Evolutionary conservation across 1,140 invertebrate genomes (phyloP), one percentile per base, ranked within the genome.

Genomic region (Tyrophagus putrescentiae): DNA sequence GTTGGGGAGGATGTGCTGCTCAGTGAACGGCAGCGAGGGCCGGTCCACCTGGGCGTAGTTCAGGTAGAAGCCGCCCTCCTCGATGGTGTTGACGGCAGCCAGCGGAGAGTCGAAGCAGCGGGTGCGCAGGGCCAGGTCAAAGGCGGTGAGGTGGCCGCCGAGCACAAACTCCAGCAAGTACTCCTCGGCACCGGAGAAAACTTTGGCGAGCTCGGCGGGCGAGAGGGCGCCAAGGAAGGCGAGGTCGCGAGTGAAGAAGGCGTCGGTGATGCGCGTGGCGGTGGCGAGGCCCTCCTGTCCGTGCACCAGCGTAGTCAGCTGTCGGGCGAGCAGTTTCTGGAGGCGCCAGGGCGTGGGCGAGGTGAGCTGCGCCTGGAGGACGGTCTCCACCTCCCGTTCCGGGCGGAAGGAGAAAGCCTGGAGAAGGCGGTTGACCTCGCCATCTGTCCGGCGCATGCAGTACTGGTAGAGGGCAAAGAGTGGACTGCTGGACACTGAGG

Each of bases 271-370:
- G 57, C 73, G 73, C 64, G 79, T 69, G 0, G 90, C 90, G 48
- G 76, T 76, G 45, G 77, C 64, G 23, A 94, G 70, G 29, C 87
- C 90, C 63, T 77, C 72, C 65, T 86, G 84, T 76, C 90, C 91
- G 77, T 95, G 91, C 29, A 95, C 86, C 33, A 97, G 73, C 33
- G 82, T 70, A 0, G 85, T 89, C 0, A 94, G 78, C 69, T 88
- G 76, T 67, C 91, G 82, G 4, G 91, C 90, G 57, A 96, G 73
- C 66, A 77, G 76, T 66, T 77, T 81, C 68, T 95, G 91, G 6
- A 85, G 84, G 65, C 75, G 73, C 60, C 84, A 75, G 60, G 79
- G 74, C 67, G 89, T 84, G 21, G 89, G 89, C 61, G 79, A 73
- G 58, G 62, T 65, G 61, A 73, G 71, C 67, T 91, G 87, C 65